phyloP scores from a whole-genome alignment of 2,797 vertebrate genomes.

The Rhodeus uyekii region DNA sequence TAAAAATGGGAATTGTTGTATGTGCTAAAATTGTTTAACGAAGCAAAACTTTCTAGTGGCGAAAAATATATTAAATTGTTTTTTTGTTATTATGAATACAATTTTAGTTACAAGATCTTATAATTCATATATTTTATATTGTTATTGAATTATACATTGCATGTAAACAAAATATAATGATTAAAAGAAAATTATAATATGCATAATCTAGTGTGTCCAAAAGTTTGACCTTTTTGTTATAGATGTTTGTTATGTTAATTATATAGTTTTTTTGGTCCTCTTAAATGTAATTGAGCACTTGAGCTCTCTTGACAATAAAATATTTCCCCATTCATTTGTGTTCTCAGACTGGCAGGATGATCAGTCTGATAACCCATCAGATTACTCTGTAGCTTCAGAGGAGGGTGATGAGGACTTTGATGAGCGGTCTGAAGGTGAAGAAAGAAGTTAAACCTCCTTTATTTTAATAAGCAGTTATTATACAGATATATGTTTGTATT shows the following conservation, averaged over 20 bases:
- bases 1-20: background rate
- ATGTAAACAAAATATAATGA: background rate
- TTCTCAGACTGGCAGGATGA: constrained; percentile 97
- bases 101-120: background rate
- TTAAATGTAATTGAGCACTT: background rate
- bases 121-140: background rate
- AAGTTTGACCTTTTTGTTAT: background rate
- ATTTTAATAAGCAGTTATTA: background rate
- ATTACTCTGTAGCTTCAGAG: constrained; percentile 98
- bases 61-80: background rate
- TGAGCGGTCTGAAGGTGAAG: constrained; percentile 91
- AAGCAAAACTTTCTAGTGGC: background rate
- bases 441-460: background rate
- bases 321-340: constrained; percentile 38
- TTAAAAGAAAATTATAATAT: no score
- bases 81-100: background rate
- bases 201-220: background rate
- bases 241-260: background rate
- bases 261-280: background rate
- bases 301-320: background rate
- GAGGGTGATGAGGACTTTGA: constrained; percentile 98
- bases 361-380: constrained; percentile 98
- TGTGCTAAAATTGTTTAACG: background rate
- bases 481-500: constrained; percentile 1
- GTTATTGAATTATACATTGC: background rate